Percentiles rank a stretch among this genome's conserved stretches.
Conservation (phyloP, 2,113 vertebrate genomes). For the Rousettus leschenaultii region DNA sequence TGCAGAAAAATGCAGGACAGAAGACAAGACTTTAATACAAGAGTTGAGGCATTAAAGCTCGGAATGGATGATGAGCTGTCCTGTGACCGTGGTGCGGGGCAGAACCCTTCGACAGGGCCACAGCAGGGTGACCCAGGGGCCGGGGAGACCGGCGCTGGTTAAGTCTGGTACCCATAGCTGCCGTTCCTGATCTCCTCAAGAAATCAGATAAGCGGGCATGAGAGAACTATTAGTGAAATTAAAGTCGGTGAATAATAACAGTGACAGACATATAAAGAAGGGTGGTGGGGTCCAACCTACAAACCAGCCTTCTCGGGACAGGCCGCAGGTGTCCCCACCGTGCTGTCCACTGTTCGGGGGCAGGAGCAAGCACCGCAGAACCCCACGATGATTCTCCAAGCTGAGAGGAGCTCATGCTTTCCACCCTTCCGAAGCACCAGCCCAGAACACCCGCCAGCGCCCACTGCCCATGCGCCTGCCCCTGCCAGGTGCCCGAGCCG, state of each 20-base stretch:
- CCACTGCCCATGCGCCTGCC: rapidly evolving
- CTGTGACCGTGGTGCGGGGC: not conserved
- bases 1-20: not conserved
- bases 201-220: not conserved
- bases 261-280: not conserved
- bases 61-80: rapidly evolving
- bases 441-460: not conserved
- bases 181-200: not conserved
- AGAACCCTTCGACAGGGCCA: rapidly evolving
- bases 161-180: not conserved
- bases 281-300: not conserved
- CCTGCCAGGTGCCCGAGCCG: too few species aligned
- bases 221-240: not conserved
- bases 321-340: rapidly evolving
- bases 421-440: not conserved
- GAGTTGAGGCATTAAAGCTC: not conserved
- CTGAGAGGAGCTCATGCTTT: not conserved
- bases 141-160: rapidly evolving
- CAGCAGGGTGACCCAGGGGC: not conserved
- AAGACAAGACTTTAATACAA: not conserved
- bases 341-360: not conserved
- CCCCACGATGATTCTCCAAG: rapidly evolving
- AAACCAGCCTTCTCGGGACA: rapidly evolving
- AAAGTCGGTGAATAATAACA: not conserved
- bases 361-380: rapidly evolving